phyloP scores from a whole-genome alignment of 2,888 invertebrate species.

The Bombylius major region DNA sequence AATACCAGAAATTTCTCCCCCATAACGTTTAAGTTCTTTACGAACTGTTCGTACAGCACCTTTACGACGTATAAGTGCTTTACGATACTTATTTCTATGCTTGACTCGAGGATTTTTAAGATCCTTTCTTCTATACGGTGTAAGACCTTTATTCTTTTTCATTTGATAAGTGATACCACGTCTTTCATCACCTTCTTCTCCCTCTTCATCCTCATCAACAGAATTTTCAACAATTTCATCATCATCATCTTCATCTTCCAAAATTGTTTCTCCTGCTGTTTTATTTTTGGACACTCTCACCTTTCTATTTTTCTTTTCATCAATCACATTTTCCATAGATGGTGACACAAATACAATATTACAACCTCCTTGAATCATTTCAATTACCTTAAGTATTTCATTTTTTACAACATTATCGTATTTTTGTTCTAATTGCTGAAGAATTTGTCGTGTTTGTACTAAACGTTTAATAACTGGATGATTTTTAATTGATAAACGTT shows the following conservation, averaged over 20 bases:
- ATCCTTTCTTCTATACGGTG: conserved; percentile 82
- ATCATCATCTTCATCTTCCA: conserved; percentile 34
- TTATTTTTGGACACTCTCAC: conserved; percentile 12
- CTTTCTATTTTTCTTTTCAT: conserved; percentile 12
- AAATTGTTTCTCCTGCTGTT: conserved; percentile 11
- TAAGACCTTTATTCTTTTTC: conserved; percentile 90
- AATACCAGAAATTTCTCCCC: conserved; percentile 89
- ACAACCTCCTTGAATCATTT: conserved; percentile 39
- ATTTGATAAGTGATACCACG: conserved; percentile 87
- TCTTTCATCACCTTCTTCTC: conserved; percentile 40
- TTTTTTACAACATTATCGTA: conserved; percentile 55
- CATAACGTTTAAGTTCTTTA: conserved; percentile 69
- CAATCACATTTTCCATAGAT: conserved; percentile 32
- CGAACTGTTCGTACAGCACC: conserved; percentile 81
- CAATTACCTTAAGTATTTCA: conserved; percentile 51
- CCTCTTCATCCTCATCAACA: conserved; percentile 26
- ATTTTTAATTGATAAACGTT: conserved; percentile 54
- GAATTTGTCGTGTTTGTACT: conserved; percentile 63
- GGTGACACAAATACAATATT: conserved; percentile 31
- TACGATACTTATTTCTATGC: conserved; percentile 81
- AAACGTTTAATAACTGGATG: conserved; percentile 86
- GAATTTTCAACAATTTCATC: conserved; percentile 39
- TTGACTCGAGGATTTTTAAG: conserved; percentile 90
- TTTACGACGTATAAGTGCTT: conserved; percentile 83
- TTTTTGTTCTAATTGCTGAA: conserved; percentile 58